Evolutionary conservation across 2,888 invertebrate species (phyloP).

Genomic region (Kuschelorhynchus macadamiae): DNA sequence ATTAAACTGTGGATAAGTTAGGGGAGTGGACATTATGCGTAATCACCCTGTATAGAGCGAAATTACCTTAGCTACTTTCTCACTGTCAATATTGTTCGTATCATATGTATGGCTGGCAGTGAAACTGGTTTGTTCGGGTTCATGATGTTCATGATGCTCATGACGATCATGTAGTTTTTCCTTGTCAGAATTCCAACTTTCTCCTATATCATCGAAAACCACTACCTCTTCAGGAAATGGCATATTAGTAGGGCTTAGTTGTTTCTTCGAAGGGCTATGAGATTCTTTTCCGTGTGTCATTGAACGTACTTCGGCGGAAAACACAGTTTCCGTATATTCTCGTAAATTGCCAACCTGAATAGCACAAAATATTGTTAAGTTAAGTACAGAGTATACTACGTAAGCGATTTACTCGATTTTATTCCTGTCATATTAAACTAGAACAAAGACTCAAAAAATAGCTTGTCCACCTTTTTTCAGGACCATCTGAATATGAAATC

Average conservation of each 20-base stretch:
- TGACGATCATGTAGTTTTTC: constrained; percentile 38
- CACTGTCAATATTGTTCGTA: constrained; percentile 62
- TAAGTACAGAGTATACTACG: too few relatives aligned
- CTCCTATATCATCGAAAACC: constrained; percentile 89
- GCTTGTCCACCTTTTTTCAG: too few relatives aligned
- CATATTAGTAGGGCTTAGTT: constrained; percentile 74
- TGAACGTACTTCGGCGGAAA: constrained; percentile 75
- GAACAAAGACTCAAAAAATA: too few relatives aligned
- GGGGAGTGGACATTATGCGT: too few relatives aligned
- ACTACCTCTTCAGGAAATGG: constrained; percentile 83
- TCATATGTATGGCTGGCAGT: constrained; percentile 61
- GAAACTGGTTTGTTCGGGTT: constrained; percentile 58
- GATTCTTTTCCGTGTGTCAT: constrained; percentile 67
- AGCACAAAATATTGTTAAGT: not conserved
- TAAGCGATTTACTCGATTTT: too few relatives aligned
- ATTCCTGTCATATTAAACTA: too few relatives aligned
- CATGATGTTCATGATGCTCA: constrained; percentile 35
- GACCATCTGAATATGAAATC: too few relatives aligned
- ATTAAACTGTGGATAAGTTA: too few relatives aligned
- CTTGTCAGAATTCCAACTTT: constrained; percentile 76
- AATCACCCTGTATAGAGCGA: too few relatives aligned
- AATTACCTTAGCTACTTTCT: constrained; percentile 69
- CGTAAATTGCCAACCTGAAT: constrained; percentile 64
- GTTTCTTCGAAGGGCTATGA: constrained; percentile 63
- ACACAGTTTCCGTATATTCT: constrained; percentile 75